Percentiles rank a stretch among this genome's conserved stretches.
Conservation (phyloP, 2,113 vertebrate genomes). For the Oryzias javanicus region DNA sequence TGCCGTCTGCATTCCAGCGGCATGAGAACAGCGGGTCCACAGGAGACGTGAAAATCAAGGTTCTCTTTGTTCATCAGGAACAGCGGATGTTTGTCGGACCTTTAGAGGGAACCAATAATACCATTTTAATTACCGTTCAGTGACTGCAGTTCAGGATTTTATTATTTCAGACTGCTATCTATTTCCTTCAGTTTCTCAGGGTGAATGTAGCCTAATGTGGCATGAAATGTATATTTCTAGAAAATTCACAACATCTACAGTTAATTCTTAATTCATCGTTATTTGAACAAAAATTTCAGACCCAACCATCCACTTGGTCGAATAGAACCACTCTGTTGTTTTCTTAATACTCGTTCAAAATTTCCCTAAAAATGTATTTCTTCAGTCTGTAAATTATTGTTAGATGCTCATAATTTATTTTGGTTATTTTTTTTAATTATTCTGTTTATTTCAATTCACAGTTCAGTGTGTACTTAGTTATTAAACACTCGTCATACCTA, state of each 20-base stretch:
- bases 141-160: constrained; percentile 19
- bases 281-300: constrained; percentile 26
- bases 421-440: too few species aligned
- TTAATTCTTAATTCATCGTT: constrained; percentile 30
- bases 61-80: constrained; percentile 55
- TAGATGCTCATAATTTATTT: too few species aligned
- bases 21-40: constrained; percentile 55
- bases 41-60: constrained; percentile 63
- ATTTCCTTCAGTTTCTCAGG: constrained; percentile 15
- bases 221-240: constrained; percentile 42
- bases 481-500: background rate
- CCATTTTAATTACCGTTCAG: constrained; percentile 37
- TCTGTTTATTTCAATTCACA: constrained; percentile 9
- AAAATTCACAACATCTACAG: constrained; percentile 25
- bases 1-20: constrained; percentile 63
- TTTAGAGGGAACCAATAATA: constrained; percentile 5
- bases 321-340: constrained; percentile 16
- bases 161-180: constrained; percentile 21
- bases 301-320: constrained; percentile 17
- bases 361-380: too few species aligned
- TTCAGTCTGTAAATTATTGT: too few species aligned
- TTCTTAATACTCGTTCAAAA: constrained; percentile 11
- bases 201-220: constrained; percentile 43
- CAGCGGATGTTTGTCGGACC: constrained; percentile 28
- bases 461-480: background rate